Conservation (phyloP, 2,888 invertebrate genomes). For the Apamea sordens region DNA sequence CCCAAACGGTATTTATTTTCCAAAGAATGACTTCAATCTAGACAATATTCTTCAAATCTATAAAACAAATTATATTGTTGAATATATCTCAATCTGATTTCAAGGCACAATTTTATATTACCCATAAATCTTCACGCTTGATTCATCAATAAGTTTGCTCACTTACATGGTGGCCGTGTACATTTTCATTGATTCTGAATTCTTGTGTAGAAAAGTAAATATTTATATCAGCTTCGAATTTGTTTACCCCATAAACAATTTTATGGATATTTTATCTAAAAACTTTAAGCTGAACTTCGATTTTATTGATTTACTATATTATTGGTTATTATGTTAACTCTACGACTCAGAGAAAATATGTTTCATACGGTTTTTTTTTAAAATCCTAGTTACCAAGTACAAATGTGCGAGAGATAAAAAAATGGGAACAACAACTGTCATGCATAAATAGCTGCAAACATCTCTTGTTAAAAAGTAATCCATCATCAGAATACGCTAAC, state of each 20-base stretch:
- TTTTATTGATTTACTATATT: constrained; percentile 24
- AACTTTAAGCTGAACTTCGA: constrained; percentile 21
- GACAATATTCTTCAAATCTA: background rate
- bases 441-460: constrained; percentile 69
- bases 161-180: constrained; percentile 1
- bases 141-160: constrained; percentile 24
- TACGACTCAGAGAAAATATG: constrained; percentile 4
- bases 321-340: constrained; percentile 11
- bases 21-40: background rate
- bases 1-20: constrained; percentile 1
- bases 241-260: constrained; percentile 35
- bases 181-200: constrained; percentile 25
- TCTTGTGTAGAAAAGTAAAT: constrained; percentile 36
- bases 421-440: constrained; percentile 56
- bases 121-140: constrained; percentile 34
- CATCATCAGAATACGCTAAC: constrained; percentile 73
- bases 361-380: background rate
- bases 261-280: constrained; percentile 31
- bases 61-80: constrained; percentile 19
- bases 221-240: constrained; percentile 42
- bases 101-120: constrained; percentile 26
- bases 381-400: constrained; percentile 32
- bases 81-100: constrained; percentile 25
- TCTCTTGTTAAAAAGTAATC: constrained; percentile 71
- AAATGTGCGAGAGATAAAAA: constrained; percentile 36